phyloP scores from a whole-genome alignment of 2,888 invertebrate genomes.

The Caenorhabditis sulstoni region DNA sequence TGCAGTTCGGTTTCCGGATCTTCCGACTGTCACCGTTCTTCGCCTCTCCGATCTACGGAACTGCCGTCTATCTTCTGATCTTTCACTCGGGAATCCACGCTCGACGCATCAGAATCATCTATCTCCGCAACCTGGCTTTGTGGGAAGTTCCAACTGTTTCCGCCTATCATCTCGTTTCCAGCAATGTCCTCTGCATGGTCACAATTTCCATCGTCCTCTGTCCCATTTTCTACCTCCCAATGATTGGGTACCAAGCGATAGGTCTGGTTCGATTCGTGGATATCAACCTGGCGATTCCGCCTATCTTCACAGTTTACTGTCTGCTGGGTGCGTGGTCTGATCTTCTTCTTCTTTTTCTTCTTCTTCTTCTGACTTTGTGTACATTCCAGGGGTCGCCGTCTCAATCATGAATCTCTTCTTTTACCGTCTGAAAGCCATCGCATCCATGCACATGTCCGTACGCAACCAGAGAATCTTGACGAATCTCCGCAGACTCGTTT shows the following conservation, averaged over 20 bases:
- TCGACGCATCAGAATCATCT: slow-evolving; percentile 32
- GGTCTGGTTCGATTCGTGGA: slow-evolving; percentile 30
- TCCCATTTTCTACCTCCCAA: slow-evolving; percentile 43
- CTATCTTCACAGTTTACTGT: slow-evolving; percentile 35
- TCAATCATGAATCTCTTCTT: slow-evolving; percentile 39
- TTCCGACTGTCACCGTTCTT: slow-evolving; percentile 35
- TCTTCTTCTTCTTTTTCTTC: too few species aligned
- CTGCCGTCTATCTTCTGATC: slow-evolving; percentile 25
- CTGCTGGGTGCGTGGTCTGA: slow-evolving; percentile 19
- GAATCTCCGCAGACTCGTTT: slow-evolving; percentile 21
- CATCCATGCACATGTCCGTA: slow-evolving; percentile 15
- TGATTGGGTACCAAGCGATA: slow-evolving; percentile 43
- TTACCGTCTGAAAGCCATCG: slow-evolving; percentile 39
- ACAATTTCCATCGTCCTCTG: slow-evolving; percentile 29
- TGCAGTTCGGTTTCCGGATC: slow-evolving; percentile 17
- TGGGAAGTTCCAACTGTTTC: background rate
- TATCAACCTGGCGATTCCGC: slow-evolving; percentile 31
- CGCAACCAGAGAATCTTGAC: slow-evolving; percentile 6
- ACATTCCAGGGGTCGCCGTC: slow-evolving; percentile 23
- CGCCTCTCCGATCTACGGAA: slow-evolving; percentile 19
- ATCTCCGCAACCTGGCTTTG: slow-evolving; percentile 34
- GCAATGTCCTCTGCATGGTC: slow-evolving; percentile 33
- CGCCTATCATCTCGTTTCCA: background rate
- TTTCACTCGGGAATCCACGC: slow-evolving; percentile 42
- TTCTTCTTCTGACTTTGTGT: too few species aligned